Percentiles rank a stretch among this genome's conserved stretches.
These are phyloP conservation scores for Pectinophora gossypiella DNA, from an alignment of 1,140 invertebrate species.

Conservation along the genomic window DNA sequence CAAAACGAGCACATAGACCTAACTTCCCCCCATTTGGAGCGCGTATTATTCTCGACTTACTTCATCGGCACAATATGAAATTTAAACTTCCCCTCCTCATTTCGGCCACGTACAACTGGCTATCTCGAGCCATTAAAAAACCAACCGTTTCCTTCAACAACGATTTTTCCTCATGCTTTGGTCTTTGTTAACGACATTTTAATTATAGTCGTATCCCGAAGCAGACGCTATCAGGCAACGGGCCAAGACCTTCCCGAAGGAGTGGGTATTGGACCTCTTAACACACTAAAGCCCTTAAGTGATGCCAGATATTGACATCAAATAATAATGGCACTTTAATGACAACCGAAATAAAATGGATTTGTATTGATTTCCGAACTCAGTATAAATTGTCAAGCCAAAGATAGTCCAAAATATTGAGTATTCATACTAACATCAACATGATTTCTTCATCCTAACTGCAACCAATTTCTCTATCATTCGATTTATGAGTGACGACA, in stretches of 20 bases:
- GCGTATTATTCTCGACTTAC: no score
- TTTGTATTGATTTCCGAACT: no score
- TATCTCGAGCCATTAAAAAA: not conserved
- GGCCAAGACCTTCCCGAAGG: not conserved
- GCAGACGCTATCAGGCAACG: conserved; percentile 19
- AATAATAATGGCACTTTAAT: no score
- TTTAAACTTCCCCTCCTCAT: not conserved
- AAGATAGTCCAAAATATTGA: no score
- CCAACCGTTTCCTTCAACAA: not conserved
- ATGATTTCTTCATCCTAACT: no score
- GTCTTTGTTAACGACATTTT: conserved; percentile 28
- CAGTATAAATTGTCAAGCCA: no score
- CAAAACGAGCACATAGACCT: no score
- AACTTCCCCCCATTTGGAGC: no score
- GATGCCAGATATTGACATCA: not conserved
- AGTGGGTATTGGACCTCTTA: not conserved
- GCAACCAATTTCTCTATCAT: no score
- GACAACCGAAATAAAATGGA: no score
- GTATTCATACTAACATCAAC: no score
- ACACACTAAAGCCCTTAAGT: not conserved
- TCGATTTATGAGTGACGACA: not conserved
- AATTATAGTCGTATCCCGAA: conserved; percentile 22
- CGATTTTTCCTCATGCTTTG: conserved; percentile 1
- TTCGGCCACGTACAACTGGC: not conserved
- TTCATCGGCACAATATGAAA: no score